Base-by-base conservation (phyloP, 2,797 vertebrate species). In the Sandelia bainsii region DNA sequence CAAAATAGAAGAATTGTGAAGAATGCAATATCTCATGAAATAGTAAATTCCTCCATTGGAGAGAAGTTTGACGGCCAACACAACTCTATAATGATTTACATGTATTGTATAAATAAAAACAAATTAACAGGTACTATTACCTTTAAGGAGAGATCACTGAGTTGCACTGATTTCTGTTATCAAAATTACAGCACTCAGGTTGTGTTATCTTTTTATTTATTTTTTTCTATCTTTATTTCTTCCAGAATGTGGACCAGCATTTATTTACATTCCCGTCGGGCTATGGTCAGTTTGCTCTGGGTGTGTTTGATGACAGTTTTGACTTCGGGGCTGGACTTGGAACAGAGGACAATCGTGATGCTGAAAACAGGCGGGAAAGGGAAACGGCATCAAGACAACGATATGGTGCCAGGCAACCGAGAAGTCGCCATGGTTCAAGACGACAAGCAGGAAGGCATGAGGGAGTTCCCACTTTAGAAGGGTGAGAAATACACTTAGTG, bases 381-480 rank as follows among this genome's bases (percentile, higher is more conserved):
- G 97, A 98, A 66, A 95, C 96, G 7, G 94, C 95, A 9, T 98
- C 97, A 3, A 95, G 96, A 77, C 97, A 99, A 66, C 95, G 97
- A 64, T 98, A 98, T 0, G 93, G 96, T 0, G 94, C 97, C 6
- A 85, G 98, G 87, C 98, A 98, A 88, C 96, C 97, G 1, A 95
- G 96, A 12, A 96, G 96, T 76, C 96, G 96, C 19, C 96, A 98
- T 22, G 93, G 95, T 8, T 91, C 97, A 0, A 94, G 98, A 68
- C 95, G 97, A 37, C 94, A 97, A 71, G 78, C 94, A 62, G 94
- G 97, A 70, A 89, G 92, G 87, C 96, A 97, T 0, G 98, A 99
- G 84, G 97, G 97, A 0, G 97, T 99, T 64, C 98, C 97, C 23
- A 98, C 97, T 5, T 93, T 99, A 87, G 98, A 99, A 87, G 98